A percentile compares a stretch with the other conserved stretches of the same genome.
phyloP scores from a whole-genome alignment of 2,797 vertebrate species.

The Chiroxiphia lanceolata region DNA sequence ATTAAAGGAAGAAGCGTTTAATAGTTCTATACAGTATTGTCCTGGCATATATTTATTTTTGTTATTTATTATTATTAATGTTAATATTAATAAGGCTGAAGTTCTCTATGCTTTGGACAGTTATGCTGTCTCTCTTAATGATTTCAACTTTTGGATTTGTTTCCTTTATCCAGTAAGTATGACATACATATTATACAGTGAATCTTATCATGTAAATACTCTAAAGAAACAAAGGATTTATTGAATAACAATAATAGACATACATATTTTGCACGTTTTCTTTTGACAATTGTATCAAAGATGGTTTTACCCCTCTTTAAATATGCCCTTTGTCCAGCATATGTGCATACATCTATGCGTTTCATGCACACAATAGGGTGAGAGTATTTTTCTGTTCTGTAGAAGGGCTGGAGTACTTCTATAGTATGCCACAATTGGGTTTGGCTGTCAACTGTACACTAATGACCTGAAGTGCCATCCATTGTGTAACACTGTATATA shows the following conservation, averaged over 20 bases:
- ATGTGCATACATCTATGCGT: rapidly evolving
- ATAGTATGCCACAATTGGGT: background rate
- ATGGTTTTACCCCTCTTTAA: background rate
- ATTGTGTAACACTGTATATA: background rate
- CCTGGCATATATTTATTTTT: background rate
- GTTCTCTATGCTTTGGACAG: background rate
- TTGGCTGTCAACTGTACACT: background rate
- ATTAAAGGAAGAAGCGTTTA: background rate
- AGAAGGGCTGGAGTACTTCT: background rate
- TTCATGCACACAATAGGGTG: background rate
- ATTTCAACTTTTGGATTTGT: background rate
- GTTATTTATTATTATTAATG: background rate
- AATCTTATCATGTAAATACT: background rate
- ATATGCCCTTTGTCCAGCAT: background rate
- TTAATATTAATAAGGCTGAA: background rate
- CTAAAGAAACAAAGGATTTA: background rate
- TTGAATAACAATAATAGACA: background rate
- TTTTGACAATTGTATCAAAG: background rate
- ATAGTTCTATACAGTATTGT: background rate
- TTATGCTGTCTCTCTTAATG: background rate
- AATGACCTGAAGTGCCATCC: background rate
- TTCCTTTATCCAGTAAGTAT: background rate
- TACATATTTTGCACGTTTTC: background rate
- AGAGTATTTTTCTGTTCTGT: background rate
- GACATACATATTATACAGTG: background rate